These are phyloP conservation scores for Channa striata DNA, from an alignment of 2,797 vertebrate species.

Conservation along the genomic window DNA sequence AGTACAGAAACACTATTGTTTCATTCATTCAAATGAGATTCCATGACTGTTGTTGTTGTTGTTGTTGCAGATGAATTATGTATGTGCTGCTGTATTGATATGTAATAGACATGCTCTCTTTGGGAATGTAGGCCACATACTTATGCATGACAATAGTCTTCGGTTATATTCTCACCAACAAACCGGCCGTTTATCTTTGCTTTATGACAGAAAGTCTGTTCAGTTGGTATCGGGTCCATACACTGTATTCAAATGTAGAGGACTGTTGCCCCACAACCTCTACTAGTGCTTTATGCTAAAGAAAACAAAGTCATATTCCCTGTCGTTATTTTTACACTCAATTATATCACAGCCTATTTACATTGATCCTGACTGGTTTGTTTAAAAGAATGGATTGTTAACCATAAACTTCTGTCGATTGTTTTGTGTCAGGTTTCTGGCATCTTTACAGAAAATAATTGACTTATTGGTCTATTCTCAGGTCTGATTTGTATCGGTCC, in stretches of 20 bases:
- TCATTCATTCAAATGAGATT: constrained; percentile 73
- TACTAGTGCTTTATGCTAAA: constrained; percentile 37
- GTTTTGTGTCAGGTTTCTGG: constrained; percentile 14
- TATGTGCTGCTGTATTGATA: constrained; percentile 75
- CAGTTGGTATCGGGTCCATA: constrained; percentile 42
- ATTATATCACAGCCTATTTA: constrained; percentile 27
- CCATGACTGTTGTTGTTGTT: constrained; percentile 62
- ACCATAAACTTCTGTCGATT: constrained; percentile 28
- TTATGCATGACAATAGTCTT: constrained; percentile 83
- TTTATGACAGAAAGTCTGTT: constrained; percentile 41
- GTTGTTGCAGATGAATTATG: constrained; percentile 74
- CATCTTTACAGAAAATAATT: constrained; percentile 20
- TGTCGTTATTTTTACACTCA: constrained; percentile 22
- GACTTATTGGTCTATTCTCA: constrained; percentile 26
- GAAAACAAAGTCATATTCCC: constrained; percentile 33
- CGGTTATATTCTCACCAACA: constrained; percentile 69
- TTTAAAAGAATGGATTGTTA: constrained; percentile 24
- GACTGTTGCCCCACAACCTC: constrained; percentile 35
- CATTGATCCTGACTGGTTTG: constrained; percentile 12
- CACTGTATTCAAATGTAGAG: constrained; percentile 37
- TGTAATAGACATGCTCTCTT: constrained; percentile 70
- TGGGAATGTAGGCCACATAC: constrained; percentile 81
- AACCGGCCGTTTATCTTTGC: constrained; percentile 62
- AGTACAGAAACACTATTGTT: constrained; percentile 79
- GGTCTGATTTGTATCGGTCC: no score